Evolutionary conservation across 2,888 invertebrate genomes (phyloP), one percentile per base, ranked within the genome.

Genomic region (Euclidia mi): DNA sequence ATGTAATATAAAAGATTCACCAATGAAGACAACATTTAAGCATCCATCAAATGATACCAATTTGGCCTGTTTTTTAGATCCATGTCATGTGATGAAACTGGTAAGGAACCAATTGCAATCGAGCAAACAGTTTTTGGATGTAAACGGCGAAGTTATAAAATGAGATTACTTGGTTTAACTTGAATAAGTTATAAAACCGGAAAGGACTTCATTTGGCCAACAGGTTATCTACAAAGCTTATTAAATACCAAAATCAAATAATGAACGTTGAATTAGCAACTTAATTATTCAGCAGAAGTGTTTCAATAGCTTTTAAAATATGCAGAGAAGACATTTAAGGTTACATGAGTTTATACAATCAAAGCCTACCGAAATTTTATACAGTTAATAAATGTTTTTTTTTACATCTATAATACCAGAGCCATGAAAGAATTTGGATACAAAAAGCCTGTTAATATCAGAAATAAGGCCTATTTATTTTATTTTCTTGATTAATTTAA

Each of bases 81-180:
- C 51, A 1, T 51, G 49, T 14, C 59, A 62, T 29, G 53, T 66
- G 53, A 1, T 65, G 0, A 66, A 62, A 41, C 12, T 66, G n/a
- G 44, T 66, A 7, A 4, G 56, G 28, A 56, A 56, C 29, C 7
- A 31, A 14, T 35, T 56, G n/a, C 49, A 17, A n/a, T 18, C 20
- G 11, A 40, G 45, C 9, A 50, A 50, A 42, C 3, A 9, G 12
- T 9, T 41, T 11, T 20, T 10, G 12, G 12, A 50, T 15, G 10
- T 17, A 7, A 12, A 44, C 17, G 12, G 18, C 1, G 28, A 53
- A 29, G n/a, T 10, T n/a, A 46, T 42, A 1, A 42, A 25, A 35
- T 42, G 46, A 46, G 40, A 53, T 31, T 18, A 29, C 9, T 29
- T 29, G 4, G 0, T 10, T 29, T 7, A 29, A 29, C 29, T 29